Evolutionary conservation across 2,888 invertebrate genomes (phyloP).

Genomic region (Meliscaeva auricollis): DNA sequence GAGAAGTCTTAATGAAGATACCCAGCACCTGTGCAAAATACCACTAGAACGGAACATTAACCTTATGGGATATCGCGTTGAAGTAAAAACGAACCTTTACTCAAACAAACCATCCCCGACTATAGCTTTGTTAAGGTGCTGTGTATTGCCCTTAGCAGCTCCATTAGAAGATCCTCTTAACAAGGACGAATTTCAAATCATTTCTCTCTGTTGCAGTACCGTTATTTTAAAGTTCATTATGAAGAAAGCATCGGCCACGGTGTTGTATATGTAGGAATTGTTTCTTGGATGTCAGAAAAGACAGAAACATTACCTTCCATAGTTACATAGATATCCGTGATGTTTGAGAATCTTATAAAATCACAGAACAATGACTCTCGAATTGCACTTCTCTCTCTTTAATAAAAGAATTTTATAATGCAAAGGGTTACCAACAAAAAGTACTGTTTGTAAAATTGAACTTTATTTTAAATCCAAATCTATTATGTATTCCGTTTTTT

Average conservation of each 20-base stretch:
- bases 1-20: too few species aligned
- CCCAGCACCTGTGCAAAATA: constrained; percentile 53
- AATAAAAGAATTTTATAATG: not conserved
- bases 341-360: constrained; percentile 43
- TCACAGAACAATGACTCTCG: constrained; percentile 56
- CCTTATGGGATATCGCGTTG: constrained; percentile 41
- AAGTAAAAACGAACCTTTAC: constrained; percentile 27
- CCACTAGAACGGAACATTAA: constrained; percentile 59
- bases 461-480: too few species aligned
- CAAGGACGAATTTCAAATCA: constrained; percentile 53
- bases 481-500: too few species aligned
- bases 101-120: constrained; percentile 38
- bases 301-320: constrained; percentile 27
- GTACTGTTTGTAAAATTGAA: too few species aligned
- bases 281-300: constrained; percentile 21
- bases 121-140: constrained; percentile 2
- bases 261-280: constrained; percentile 35
- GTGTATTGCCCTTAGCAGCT: constrained; percentile 7
- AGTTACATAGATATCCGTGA: constrained; percentile 16
- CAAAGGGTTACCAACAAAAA: not conserved
- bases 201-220: constrained; percentile 63
- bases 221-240: constrained; percentile 68
- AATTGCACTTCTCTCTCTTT: constrained; percentile 16
- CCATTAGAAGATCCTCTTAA: constrained; percentile 13
- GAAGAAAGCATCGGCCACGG: constrained; percentile 29